These are phyloP conservation scores for Formica selysi DNA, from an alignment of 1,140 invertebrate genomes.

Conservation along the genomic window DNA sequence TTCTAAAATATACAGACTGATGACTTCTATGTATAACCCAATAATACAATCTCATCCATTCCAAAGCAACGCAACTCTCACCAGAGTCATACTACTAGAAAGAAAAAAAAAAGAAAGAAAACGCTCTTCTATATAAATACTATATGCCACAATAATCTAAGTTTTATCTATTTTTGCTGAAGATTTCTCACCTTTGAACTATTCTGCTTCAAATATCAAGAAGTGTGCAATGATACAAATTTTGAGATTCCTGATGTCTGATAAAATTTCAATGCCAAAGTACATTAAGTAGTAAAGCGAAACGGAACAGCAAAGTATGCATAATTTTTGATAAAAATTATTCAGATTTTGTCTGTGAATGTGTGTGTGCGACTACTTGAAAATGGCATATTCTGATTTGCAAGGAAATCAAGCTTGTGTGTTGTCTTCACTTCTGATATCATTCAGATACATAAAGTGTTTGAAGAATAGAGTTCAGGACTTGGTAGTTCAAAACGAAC, in stretches of 20 bases:
- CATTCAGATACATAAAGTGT: neutral
- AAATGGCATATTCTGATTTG: constrained; percentile 34
- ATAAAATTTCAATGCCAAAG: constrained; percentile 84
- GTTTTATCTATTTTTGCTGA: constrained; percentile 81
- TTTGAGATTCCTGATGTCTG: constrained; percentile 78
- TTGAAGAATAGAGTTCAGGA: constrained; percentile 35
- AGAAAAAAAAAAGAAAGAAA: constrained; percentile 40
- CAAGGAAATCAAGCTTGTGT: constrained; percentile 11
- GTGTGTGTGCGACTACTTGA: constrained; percentile 4
- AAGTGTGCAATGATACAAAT: constrained; percentile 71
- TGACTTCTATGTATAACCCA: constrained; percentile 51
- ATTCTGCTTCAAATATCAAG: constrained; percentile 77
- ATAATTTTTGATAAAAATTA: constrained; percentile 43
- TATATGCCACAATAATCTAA: constrained; percentile 74
- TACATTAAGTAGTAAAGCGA: constrained; percentile 72
- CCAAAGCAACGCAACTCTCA: neutral
- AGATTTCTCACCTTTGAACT: constrained; percentile 76
- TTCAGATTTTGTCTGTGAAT: constrained; percentile 41
- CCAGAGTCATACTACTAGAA: neutral
- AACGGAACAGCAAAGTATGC: neutral
- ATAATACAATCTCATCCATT: constrained; percentile 55
- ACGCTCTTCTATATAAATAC: constrained; percentile 78
- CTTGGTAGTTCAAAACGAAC: neutral
- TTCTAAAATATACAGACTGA: constrained; percentile 71
- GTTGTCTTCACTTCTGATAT: constrained; percentile 26